A percentile compares a stretch with the other conserved stretches of the same genome.
Evolutionary conservation across 2,113 vertebrate genomes (phyloP).

Genomic region (Alosa alosa): DNA sequence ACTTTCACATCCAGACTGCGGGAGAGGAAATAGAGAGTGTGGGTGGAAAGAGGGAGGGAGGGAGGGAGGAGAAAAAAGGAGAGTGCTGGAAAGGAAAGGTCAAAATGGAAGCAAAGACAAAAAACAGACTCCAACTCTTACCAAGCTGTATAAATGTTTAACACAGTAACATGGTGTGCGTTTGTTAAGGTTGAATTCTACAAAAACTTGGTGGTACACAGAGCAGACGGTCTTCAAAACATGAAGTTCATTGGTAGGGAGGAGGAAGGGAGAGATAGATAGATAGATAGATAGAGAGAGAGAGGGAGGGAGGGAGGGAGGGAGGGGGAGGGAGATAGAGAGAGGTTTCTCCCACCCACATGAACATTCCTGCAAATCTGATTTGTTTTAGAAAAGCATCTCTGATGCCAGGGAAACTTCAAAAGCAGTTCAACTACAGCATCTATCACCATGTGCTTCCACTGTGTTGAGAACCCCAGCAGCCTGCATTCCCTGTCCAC

Average conservation of each 20-base stretch:
- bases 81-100: constrained; percentile 29
- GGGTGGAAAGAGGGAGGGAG: constrained; percentile 62
- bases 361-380: too few relatives aligned
- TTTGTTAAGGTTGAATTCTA: neutral
- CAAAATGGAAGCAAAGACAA: neutral
- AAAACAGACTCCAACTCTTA: neutral
- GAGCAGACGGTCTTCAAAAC: neutral
- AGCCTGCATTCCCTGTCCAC: neutral
- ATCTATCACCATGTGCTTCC: neutral
- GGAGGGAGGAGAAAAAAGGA: constrained; percentile 52
- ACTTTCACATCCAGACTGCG: constrained; percentile 44
- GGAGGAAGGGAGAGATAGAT: too few relatives aligned
- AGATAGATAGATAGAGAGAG: too few relatives aligned
- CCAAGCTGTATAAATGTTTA: too few relatives aligned
- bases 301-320: neutral
- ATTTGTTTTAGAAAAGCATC: neutral
- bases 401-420: neutral
- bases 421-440: neutral
- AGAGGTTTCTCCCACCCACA: too few relatives aligned
- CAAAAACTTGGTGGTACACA: neutral
- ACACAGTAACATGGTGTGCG: neutral
- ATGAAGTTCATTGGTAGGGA: neutral
- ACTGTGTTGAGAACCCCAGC: neutral
- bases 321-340: neutral
- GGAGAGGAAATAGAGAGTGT: constrained; percentile 38